These are phyloP conservation scores for Metopolophium dirhodum DNA, from an alignment of 1,140 invertebrate species.

Conservation along the genomic window DNA sequence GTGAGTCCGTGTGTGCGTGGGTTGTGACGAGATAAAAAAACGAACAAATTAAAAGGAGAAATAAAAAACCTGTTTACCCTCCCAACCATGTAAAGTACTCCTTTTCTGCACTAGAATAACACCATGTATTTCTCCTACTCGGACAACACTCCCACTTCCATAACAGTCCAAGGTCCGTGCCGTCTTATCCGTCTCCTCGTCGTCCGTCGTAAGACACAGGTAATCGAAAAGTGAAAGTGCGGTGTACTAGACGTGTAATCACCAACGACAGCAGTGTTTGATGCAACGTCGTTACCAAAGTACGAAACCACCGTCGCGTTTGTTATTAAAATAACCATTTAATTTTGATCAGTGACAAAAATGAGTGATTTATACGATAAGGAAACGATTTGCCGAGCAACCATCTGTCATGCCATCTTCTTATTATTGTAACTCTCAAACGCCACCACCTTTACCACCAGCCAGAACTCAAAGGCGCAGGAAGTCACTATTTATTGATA, in stretches of 20 bases:
- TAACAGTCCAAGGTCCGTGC: not conserved
- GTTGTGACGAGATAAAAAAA: constrained; percentile 16
- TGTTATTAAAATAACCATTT: not conserved
- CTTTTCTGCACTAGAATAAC: not conserved
- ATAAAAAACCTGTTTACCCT: constrained; percentile 31
- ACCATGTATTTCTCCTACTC: constrained; percentile 15
- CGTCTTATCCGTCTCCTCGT: constrained; percentile 7
- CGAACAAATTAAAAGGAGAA: not conserved
- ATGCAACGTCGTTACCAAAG: not conserved
- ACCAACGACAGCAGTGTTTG: not conserved
- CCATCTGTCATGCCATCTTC: constrained; percentile 44
- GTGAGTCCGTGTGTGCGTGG: not conserved
- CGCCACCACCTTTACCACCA: constrained; percentile 45
- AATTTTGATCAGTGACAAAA: constrained; percentile 30
- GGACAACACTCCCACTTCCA: constrained; percentile 2
- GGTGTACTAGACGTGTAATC: constrained; percentile 26
- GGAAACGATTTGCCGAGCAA: not conserved
- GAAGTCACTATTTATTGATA: constrained; percentile 34
- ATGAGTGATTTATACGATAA: constrained; percentile 26
- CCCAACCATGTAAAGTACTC: not conserved
- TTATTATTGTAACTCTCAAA: constrained; percentile 14
- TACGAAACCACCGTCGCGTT: not conserved
- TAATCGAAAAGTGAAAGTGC: constrained; percentile 51
- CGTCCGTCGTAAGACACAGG: not conserved
- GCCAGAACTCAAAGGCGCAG: constrained; percentile 24